phyloP scores from a whole-genome alignment of 2,113 vertebrate species.

The Ornithorhynchus anatinus region DNA sequence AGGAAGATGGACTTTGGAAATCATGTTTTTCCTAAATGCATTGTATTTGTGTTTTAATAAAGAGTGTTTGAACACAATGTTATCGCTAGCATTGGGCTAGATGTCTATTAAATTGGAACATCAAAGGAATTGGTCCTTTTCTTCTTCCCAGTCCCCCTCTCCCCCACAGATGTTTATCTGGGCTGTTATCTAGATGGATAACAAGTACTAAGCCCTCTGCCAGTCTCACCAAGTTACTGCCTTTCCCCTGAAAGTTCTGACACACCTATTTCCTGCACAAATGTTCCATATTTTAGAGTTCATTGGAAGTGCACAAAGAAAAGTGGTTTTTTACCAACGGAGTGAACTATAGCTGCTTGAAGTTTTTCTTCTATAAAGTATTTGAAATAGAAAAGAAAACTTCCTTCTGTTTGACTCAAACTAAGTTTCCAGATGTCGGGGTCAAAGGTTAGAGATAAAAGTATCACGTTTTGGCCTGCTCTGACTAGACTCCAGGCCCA shows the following conservation, averaged over 20 bases:
- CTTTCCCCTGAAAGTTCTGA: slow-evolving; percentile 64
- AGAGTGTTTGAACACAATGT: slow-evolving; percentile 74
- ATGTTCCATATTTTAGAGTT: slow-evolving; percentile 77
- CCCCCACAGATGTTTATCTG: slow-evolving; percentile 79
- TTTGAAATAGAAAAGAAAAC: slow-evolving; percentile 87
- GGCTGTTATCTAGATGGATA: slow-evolving; percentile 76
- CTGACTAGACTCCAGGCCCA: slow-evolving; percentile 73
- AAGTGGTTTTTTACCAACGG: slow-evolving; percentile 64
- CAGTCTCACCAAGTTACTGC: slow-evolving; percentile 68
- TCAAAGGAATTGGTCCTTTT: slow-evolving; percentile 76
- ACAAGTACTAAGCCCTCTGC: slow-evolving; percentile 70
- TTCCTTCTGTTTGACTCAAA: slow-evolving; percentile 85
- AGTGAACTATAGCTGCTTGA: slow-evolving; percentile 64
- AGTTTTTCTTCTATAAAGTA: slow-evolving; percentile 70
- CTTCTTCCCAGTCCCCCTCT: slow-evolving; percentile 64
- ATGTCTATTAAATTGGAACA: slow-evolving; percentile 73
- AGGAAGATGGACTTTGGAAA: slow-evolving; percentile 63
- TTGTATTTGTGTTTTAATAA: slow-evolving; percentile 62
- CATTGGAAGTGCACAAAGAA: slow-evolving; percentile 74
- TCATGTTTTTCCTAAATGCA: slow-evolving; percentile 54
- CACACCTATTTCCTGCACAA: slow-evolving; percentile 63
- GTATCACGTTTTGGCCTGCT: slow-evolving; percentile 87
- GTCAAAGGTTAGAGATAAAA: slow-evolving; percentile 95
- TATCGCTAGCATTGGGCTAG: slow-evolving; percentile 74
- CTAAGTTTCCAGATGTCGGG: slow-evolving; percentile 95